phyloP scores from a whole-genome alignment of 1,140 invertebrate species.

The Papilio machaon region DNA sequence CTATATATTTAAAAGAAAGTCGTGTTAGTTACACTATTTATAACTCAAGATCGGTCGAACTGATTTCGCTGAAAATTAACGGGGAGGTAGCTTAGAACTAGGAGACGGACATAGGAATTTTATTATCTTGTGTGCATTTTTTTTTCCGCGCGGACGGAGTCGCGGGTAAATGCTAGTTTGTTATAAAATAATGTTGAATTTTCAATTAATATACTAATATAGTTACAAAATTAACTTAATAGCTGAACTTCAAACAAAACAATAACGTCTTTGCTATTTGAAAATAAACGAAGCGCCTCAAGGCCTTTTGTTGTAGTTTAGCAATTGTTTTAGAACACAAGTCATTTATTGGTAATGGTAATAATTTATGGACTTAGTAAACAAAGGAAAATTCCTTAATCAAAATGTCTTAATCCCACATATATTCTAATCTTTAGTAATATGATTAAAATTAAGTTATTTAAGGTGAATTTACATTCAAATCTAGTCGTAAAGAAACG shows the following conservation, averaged over 20 bases:
- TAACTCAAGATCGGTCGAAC: no score
- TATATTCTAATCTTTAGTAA: background rate
- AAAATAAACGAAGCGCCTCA: slow-evolving; percentile 15
- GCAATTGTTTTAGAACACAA: slow-evolving; percentile 2
- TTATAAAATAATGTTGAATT: background rate
- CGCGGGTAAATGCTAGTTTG: no score
- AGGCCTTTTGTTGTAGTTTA: background rate
- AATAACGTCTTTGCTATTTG: slow-evolving; percentile 12
- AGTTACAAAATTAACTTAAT: slow-evolving; percentile 5
- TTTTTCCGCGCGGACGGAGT: no score
- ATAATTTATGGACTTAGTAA: background rate
- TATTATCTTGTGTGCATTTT: no score
- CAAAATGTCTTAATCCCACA: background rate
- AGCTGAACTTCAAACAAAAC: background rate
- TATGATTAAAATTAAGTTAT: background rate
- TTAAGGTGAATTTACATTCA: no score
- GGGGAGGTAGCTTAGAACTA: no score
- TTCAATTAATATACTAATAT: background rate
- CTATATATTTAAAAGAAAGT: no score
- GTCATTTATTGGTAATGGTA: background rate
- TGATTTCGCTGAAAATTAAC: no score
- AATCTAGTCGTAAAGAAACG: no score
- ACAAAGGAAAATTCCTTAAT: background rate
- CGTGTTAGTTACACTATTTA: no score
- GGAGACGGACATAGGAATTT: no score